phyloP scores from a whole-genome alignment of 2,113 vertebrate species.

The Lophura nycthemera region DNA sequence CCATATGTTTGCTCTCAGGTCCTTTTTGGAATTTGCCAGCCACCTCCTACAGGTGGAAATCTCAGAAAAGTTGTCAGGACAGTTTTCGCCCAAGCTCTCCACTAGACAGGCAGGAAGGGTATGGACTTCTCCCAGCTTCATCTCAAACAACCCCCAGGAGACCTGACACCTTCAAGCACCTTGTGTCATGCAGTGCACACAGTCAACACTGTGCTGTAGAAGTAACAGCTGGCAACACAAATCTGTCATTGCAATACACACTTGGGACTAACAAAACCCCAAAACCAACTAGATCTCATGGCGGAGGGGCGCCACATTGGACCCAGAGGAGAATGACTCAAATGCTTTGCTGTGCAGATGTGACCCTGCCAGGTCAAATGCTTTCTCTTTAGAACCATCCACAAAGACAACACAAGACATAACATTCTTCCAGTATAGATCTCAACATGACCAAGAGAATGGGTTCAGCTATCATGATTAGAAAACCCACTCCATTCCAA shows the following conservation, averaged over 20 bases:
- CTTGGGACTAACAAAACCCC: background rate
- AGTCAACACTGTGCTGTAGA: background rate
- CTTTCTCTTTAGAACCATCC: background rate
- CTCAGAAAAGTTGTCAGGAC: background rate
- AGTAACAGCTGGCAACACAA: conserved; percentile 28
- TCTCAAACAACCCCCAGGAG: background rate
- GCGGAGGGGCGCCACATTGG: background rate
- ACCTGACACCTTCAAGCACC: background rate
- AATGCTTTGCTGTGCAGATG: rapidly evolving
- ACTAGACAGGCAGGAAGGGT: background rate
- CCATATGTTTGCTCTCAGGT: background rate
- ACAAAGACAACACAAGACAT: rapidly evolving
- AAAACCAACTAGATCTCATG: background rate
- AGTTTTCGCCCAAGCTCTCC: background rate
- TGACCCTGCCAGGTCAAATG: background rate
- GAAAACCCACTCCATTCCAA: background rate
- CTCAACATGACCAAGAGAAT: background rate
- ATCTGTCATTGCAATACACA: background rate
- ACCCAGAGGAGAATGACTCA: background rate
- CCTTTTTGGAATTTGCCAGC: background rate
- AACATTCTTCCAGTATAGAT: background rate
- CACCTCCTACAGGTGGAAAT: background rate
- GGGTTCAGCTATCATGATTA: background rate
- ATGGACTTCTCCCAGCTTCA: background rate
- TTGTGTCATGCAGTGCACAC: background rate